A percentile compares a stretch with the other conserved stretches of the same genome.
phyloP scores from a whole-genome alignment of 2,888 invertebrate genomes.

The Cancer borealis region DNA sequence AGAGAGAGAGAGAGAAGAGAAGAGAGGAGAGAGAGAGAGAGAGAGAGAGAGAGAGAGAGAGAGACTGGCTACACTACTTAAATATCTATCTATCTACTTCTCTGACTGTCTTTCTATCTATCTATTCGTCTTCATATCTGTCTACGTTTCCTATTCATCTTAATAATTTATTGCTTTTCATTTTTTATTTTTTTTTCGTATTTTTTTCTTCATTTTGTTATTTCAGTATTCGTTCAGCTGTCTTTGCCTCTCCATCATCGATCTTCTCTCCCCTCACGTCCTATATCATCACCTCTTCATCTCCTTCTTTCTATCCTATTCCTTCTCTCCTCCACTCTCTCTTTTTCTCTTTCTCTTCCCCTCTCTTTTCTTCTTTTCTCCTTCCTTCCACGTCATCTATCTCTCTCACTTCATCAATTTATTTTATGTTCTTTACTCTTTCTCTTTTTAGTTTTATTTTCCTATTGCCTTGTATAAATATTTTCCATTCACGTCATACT shows the following conservation, averaged over 20 bases:
- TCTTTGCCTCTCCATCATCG: background rate
- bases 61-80: too few relatives aligned
- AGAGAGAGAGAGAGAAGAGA: background rate
- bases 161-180: too few relatives aligned
- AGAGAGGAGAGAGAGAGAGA: too few relatives aligned
- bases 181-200: too few relatives aligned
- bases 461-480: too few relatives aligned
- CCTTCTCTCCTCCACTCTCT: background rate
- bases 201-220: background rate
- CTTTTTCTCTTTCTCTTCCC: slow-evolving; percentile 38
- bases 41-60: too few relatives aligned
- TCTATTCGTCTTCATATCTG: background rate
- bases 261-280: background rate
- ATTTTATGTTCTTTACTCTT: background rate
- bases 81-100: too few relatives aligned
- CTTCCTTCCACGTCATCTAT: background rate
- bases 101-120: background rate
- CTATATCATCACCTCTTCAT: background rate
- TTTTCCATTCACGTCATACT: background rate
- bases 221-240: background rate
- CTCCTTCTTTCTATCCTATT: background rate
- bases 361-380: background rate
- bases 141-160: background rate
- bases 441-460: background rate
- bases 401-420: background rate